Base-by-base conservation (phyloP, 2,113 vertebrate genomes). In the Tricholaema leucomelas region DNA sequence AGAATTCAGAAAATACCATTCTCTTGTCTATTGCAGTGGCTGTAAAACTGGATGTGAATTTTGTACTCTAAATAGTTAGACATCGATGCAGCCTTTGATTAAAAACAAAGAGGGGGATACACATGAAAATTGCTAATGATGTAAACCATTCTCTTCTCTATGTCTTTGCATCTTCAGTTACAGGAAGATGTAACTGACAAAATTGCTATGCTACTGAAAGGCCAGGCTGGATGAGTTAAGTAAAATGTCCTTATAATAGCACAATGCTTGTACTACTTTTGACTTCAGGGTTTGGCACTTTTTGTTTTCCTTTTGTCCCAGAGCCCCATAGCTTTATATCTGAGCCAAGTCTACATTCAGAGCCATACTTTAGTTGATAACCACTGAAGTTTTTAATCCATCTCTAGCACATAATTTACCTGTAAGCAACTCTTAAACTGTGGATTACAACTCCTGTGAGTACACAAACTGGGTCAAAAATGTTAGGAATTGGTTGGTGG, bases 1-100 rank as follows among this genome's bases (percentile, higher is more conserved):
- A 87, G 98, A 98, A 88, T 98, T 99, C 77, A 90, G 87, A 92
- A 99, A 98, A 85, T 97, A 98, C 76, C 98, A 99, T 90, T 98
- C 97, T 6, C 93, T 97, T 42, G 88, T 97, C 70, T 98, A 75
- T 71, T 97, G 73, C 94, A 98, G 85, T 92, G 97, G 95, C 95
- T 98, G 75, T 94, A 94, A 85, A 97, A 88, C 79, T 59, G 28
- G 38, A 18, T 75, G 64, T 61, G 60, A 88, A 59, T 73, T 85
- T 91, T 91, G 72, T 81, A 31, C 36, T 90, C 27, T 38, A 35
- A 90, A 70, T 55, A 56, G 36, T 66, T 94, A 93, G 69, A 59
- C 42, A 50, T 71, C n/a, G 60, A 31, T 33, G 25, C 10, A 74
- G 20, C 5, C 11, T 3, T 42, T 40, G 14, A 15, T 46, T 25